These are phyloP conservation scores for Atherinomorus stipes DNA, from an alignment of 2,113 vertebrate species.

Conservation along the genomic window DNA sequence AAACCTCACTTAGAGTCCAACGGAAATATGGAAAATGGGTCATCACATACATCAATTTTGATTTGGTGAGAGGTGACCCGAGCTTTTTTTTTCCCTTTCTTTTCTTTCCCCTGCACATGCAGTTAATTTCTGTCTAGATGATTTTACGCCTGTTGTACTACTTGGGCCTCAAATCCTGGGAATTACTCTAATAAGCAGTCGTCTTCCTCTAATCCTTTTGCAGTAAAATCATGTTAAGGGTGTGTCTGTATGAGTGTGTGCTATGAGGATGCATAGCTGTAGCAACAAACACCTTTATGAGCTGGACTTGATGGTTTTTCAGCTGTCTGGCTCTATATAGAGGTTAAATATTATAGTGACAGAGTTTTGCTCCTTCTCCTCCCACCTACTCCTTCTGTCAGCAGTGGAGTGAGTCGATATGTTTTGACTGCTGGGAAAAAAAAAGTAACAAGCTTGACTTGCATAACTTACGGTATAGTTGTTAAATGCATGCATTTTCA, in stretches of 20 bases:
- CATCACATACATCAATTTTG: constrained; percentile 32
- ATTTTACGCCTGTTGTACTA: constrained; percentile 34
- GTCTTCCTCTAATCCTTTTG: constrained; percentile 48
- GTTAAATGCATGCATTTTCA: background rate
- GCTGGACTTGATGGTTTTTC: background rate
- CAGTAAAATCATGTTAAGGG: constrained; percentile 39
- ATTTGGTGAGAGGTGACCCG: constrained; percentile 16
- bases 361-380: constrained; percentile 15
- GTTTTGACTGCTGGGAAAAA: background rate
- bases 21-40: constrained; percentile 23
- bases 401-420: background rate
- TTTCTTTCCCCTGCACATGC: constrained; percentile 32
- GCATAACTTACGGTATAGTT: too few species aligned
- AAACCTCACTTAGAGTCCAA: constrained; percentile 27
- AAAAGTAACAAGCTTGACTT: background rate
- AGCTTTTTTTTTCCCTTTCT: constrained; percentile 62
- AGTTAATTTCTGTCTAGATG: constrained; percentile 35
- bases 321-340: background rate
- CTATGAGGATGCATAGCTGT: constrained; percentile 5
- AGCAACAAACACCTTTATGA: background rate
- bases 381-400: constrained; percentile 22
- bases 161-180: constrained; percentile 45
- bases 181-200: constrained; percentile 55
- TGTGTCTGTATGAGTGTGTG: background rate
- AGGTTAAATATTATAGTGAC: background rate